A percentile compares a stretch with the other conserved stretches of the same genome.
phyloP scores from a whole-genome alignment of 2,113 vertebrate species.

The Cavia aperea region DNA sequence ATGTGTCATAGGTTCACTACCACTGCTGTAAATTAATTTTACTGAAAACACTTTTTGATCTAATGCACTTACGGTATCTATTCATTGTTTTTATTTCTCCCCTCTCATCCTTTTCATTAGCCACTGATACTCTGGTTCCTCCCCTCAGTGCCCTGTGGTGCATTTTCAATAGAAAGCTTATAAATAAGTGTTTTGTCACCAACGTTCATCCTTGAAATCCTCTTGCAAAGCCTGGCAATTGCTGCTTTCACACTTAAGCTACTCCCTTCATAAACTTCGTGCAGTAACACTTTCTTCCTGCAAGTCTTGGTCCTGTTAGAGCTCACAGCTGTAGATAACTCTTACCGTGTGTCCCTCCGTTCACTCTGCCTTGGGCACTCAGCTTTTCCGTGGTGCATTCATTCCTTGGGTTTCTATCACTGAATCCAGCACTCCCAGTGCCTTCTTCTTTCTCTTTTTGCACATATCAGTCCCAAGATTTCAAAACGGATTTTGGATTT shows the following conservation, averaged over 20 bases:
- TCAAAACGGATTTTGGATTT: neutral
- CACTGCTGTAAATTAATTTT: neutral
- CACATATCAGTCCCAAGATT: neutral
- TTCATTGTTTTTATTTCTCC: neutral
- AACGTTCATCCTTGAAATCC: neutral
- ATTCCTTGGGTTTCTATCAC: neutral
- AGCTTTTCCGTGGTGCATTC: neutral
- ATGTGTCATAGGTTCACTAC: neutral
- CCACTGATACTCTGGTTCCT: neutral
- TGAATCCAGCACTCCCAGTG: rapidly evolving
- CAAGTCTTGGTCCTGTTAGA: neutral
- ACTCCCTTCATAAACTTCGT: neutral
- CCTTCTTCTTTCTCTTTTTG: neutral
- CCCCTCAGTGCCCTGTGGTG: neutral
- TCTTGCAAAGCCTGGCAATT: neutral
- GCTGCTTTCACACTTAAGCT: neutral
- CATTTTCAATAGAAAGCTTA: neutral
- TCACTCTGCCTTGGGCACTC: neutral
- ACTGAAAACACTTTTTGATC: neutral
- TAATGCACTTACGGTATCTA: neutral
- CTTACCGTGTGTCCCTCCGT: neutral
- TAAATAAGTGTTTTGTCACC: neutral
- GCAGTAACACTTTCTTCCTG: neutral
- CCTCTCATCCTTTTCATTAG: neutral
- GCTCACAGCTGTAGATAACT: neutral